Evolutionary conservation across 2,113 vertebrate species (phyloP), one percentile per base, ranked within the genome.

Genomic region (Genyomyrus donnyi): DNA sequence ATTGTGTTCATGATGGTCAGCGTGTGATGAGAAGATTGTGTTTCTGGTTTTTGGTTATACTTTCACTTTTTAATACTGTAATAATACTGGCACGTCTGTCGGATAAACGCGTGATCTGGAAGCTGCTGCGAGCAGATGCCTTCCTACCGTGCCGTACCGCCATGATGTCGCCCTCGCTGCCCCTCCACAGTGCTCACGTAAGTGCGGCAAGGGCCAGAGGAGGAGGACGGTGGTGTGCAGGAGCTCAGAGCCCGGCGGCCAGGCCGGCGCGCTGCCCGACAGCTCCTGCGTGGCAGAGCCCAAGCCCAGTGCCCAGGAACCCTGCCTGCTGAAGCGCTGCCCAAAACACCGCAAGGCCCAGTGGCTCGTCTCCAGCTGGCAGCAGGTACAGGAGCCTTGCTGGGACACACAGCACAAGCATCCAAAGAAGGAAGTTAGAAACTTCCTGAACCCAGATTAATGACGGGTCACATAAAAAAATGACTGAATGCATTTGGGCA

Each of bases 291-390:
- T 89, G 0, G 53, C 91, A 0, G 91, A 95, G 91, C 93, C 92
- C 45, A 97, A 95, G 92, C 97, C 97, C 58, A 90, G 93, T 91
- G 92, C 93, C n/a, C 97, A 97, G 6, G 97, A 97, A 88, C 91
- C 93, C 87, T 98, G 97, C 90, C 91, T 96, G 88, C 90, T 95
- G 35, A 96, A 94, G 91, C 96, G 95, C 86, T 98, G 97, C 92
- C 95, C 93, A 90, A 97, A 96, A 90, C 95, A 94, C 52, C 95
- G 91, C 91, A 97, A 96, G 91, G 93, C 96, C 88, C 97, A 98
- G 93, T 98, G 97, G 97, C 94, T 97, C 24, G 93, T 97, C 91
- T 97, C 97, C 0, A 93, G 95, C 0, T 98, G 97, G 97, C 95
- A 96, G 74, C 95, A 97, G 97, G 97, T 98, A 88, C 53, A 1